Conservation (phyloP, 1,140 invertebrate species). For the Drosophila kanapiae region DNA sequence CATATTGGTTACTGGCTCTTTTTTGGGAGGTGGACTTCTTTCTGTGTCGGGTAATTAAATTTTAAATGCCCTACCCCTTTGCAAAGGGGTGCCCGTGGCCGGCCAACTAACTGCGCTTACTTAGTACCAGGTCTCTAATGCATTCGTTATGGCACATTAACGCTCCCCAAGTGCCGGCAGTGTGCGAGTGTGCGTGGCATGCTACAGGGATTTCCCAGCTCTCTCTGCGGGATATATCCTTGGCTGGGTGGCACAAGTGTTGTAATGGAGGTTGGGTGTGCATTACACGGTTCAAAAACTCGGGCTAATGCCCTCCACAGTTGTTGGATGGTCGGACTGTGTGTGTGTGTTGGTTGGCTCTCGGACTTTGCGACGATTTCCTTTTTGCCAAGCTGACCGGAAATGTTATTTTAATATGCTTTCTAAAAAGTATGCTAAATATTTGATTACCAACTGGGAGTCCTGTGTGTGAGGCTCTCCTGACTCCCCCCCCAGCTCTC, state of each 20-base stretch:
- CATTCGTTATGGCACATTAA: slow-evolving; percentile 83
- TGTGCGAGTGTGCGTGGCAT: slow-evolving; percentile 50
- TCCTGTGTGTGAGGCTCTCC: slow-evolving; percentile 1
- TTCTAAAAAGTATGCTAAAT: slow-evolving; percentile 82
- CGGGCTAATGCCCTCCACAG: slow-evolving; percentile 51
- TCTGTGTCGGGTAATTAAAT: slow-evolving; percentile 70
- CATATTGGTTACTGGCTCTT: slow-evolving; percentile 22
- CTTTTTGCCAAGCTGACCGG: slow-evolving; percentile 75
- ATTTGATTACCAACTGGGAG: slow-evolving; percentile 73
- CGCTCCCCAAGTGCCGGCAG: slow-evolving; percentile 68
- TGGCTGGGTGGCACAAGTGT: slow-evolving; percentile 20
- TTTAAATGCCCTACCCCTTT: slow-evolving; percentile 62
- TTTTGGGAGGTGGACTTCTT: neutral
- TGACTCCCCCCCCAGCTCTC: neutral
- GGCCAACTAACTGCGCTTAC: slow-evolving; percentile 48
- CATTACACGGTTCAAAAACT: slow-evolving; percentile 72
- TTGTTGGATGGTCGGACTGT: slow-evolving; percentile 2
- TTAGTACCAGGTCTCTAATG: slow-evolving; percentile 67
- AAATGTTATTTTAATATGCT: slow-evolving; percentile 83
- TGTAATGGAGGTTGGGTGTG: slow-evolving; percentile 48
- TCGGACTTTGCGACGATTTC: slow-evolving; percentile 48
- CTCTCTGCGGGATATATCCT: slow-evolving; percentile 7
- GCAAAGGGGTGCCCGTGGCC: slow-evolving; percentile 1
- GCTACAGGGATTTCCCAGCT: slow-evolving; percentile 58
- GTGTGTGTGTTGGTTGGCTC: neutral